phyloP scores from a whole-genome alignment of 2,113 vertebrate genomes.

The Pterocles burchelli region DNA sequence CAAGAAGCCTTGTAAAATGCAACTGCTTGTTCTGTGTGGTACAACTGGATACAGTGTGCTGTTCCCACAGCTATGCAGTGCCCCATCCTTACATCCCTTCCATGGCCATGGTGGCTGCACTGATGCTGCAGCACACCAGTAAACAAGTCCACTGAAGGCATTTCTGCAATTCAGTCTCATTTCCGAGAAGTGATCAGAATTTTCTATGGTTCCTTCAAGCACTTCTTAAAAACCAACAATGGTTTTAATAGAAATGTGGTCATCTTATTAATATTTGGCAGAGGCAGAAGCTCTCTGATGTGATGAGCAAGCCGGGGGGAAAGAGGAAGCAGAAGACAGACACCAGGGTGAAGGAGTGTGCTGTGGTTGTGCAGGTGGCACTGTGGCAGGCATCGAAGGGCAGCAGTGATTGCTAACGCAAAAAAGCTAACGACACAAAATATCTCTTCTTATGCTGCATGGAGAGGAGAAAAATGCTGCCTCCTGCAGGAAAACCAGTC shows the following conservation, averaged over 20 bases:
- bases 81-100: background rate
- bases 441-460: background rate
- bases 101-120: background rate
- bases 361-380: background rate
- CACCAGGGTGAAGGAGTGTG: background rate
- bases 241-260: background rate
- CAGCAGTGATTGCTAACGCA: background rate
- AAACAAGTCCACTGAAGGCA: background rate
- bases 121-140: background rate
- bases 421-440: background rate
- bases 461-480: background rate
- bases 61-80: background rate
- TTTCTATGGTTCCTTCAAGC: background rate
- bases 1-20: background rate
- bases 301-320: background rate
- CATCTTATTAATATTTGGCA: background rate
- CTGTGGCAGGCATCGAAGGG: background rate
- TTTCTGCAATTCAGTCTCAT: background rate
- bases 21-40: background rate
- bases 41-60: fast-evolving
- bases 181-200: background rate
- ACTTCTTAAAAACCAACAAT: background rate
- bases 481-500: background rate
- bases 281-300: background rate
- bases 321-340: background rate